A percentile compares a stretch with the other conserved stretches of the same genome.
Evolutionary conservation across 2,113 vertebrate genomes (phyloP).

Genomic region (Tretioscincus oriximinensis): DNA sequence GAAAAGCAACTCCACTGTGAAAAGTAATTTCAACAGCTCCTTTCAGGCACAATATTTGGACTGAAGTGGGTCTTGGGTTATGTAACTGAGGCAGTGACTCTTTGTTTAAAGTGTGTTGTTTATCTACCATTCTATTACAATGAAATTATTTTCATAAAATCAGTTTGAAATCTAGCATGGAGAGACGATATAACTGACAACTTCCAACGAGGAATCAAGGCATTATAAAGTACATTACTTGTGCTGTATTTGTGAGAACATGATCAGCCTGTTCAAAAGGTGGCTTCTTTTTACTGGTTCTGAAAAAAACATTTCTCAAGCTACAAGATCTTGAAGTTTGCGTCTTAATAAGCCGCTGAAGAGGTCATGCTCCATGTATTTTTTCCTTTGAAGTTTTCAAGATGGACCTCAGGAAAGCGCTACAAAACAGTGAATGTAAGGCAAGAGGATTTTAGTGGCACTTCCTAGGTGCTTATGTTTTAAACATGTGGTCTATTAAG

Average conservation of each 20-base stretch:
- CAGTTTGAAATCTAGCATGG: background rate
- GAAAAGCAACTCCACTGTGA: background rate
- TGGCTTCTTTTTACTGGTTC: background rate
- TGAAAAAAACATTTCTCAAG: background rate
- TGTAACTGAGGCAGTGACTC: background rate
- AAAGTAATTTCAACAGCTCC: background rate
- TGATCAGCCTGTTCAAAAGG: background rate
- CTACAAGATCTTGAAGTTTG: background rate
- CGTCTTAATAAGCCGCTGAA: background rate
- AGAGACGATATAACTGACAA: background rate
- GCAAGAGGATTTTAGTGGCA: too few relatives aligned
- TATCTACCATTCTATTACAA: background rate
- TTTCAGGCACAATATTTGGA: background rate
- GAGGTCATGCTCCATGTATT: background rate
- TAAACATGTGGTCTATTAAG: too few relatives aligned
- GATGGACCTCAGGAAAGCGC: too few relatives aligned
- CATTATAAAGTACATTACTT: background rate
- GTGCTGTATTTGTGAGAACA: background rate
- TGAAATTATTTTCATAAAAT: background rate
- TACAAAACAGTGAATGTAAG: too few relatives aligned
- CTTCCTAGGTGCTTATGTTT: too few relatives aligned
- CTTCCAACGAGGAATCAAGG: background rate
- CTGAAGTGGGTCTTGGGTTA: background rate
- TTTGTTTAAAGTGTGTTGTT: background rate
- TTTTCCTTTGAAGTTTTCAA: background rate